phyloP scores from a whole-genome alignment of 2,113 vertebrate species.

The Atlantisia rogersi region DNA sequence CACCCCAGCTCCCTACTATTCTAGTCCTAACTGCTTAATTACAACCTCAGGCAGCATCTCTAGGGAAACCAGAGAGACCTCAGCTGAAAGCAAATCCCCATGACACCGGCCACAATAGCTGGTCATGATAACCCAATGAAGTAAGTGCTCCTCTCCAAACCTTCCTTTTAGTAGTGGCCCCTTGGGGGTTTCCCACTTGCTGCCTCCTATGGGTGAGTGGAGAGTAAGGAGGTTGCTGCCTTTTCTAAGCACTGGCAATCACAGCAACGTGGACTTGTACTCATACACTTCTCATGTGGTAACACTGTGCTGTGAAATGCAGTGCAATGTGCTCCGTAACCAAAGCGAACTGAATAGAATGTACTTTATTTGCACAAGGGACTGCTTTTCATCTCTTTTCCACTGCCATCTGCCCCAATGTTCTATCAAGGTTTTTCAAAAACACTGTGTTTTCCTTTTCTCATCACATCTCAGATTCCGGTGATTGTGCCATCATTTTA shows the following conservation, averaged over 20 bases:
- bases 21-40: not conserved
- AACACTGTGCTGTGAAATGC: not conserved
- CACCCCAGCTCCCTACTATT: not conserved
- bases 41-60: not conserved
- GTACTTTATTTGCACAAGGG: not conserved
- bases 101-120: fast-evolving
- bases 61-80: not conserved
- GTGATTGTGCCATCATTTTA: not conserved
- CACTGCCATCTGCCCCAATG: not conserved
- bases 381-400: not conserved
- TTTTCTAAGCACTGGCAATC: not conserved
- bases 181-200: not conserved
- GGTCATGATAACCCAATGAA: not conserved
- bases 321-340: not conserved
- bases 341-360: not conserved
- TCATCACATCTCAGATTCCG: not conserved
- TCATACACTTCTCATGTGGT: fast-evolving
- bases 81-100: not conserved
- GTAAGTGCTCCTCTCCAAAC: not conserved
- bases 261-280: not conserved
- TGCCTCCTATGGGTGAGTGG: fast-evolving
- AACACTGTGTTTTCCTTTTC: not conserved
- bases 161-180: not conserved
- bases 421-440: not conserved
- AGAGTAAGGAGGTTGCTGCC: not conserved